Evolutionary conservation across 2,113 vertebrate species (phyloP).

Genomic region (Apeltes quadracus): DNA sequence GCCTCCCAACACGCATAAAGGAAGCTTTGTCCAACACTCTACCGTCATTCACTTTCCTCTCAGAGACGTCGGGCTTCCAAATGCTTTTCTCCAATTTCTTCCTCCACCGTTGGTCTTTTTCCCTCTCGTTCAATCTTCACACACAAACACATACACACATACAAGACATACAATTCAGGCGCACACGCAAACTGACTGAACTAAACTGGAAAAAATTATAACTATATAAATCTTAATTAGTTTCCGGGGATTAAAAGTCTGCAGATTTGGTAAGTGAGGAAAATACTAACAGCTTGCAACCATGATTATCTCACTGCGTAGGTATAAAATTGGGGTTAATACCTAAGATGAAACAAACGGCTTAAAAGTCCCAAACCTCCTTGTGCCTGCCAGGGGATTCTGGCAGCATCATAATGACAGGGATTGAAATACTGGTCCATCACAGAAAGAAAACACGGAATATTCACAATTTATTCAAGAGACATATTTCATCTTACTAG

Average conservation of each 20-base stretch:
- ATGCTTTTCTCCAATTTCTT: constrained; percentile 39
- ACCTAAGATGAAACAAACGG: constrained; percentile 81
- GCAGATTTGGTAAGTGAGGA: constrained; percentile 75
- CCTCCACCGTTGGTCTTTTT: constrained; percentile 14
- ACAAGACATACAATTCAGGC: constrained; percentile 15
- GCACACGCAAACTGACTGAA: constrained; percentile 47
- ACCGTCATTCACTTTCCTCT: constrained; percentile 46
- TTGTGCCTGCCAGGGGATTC: constrained; percentile 67
- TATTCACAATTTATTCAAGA: constrained; percentile 68
- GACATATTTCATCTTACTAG: constrained; percentile 63
- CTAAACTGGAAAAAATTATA: constrained; percentile 70
- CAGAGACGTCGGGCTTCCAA: constrained; percentile 36
- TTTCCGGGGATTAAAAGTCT: constrained; percentile 81
- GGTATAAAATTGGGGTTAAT: constrained; percentile 82
- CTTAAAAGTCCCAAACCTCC: constrained; percentile 77
- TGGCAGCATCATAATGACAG: constrained; percentile 70
- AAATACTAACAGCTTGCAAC: constrained; percentile 75
- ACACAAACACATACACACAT: constrained; percentile 12
- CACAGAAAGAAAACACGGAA: constrained; percentile 58
- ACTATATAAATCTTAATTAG: constrained; percentile 83
- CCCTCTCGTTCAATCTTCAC: constrained; percentile 5
- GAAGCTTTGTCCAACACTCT: constrained; percentile 61
- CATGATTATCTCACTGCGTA: constrained; percentile 76
- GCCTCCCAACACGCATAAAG: constrained; percentile 64
- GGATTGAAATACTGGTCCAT: constrained; percentile 68